Evolutionary conservation across 2,797 vertebrate species (phyloP), one percentile per base, ranked within the genome.

Genomic region (Arctocebus calabarensis): DNA sequence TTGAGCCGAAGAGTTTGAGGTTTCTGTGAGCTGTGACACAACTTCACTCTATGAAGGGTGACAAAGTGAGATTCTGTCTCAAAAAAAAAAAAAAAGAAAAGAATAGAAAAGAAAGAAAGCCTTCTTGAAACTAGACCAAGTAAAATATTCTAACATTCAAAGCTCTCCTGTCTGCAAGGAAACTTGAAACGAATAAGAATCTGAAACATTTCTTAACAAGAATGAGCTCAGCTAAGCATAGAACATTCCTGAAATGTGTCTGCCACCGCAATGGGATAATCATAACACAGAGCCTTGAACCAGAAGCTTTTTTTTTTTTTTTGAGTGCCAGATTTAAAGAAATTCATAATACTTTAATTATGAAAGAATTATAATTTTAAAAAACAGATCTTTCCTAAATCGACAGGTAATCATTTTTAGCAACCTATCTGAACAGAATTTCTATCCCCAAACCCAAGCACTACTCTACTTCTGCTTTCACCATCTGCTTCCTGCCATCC

Each of bases 161-260:
- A 91, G 20, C 29, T 93, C 61, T 96, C 75, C 10, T 87, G n/a
- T 87, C 68, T 79, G 64, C 61, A 93, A 91, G 77, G 77, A 97
- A 96, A 83, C 81, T 84, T 95, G 90, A 90, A 95, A 94, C 77
- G 43, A 96, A 34, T 84, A 91, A 75, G 84, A 95, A 93, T 91
- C 59, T 45, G 84, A 95, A 96, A 94, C 94, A 95, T 93, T 97
- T 97, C 73, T 95, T 88, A 94, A 85, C 64, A 88, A 73, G 64
- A 97, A 95, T 93, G 88, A 96, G 62, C 64, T 96, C 95, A 94
- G 90, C 73, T 94, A 64, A 95, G 70, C 52, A 90, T 10, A 95
- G 95, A 95, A 94, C 96, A 93, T 97, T 95, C 89, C 64, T 95
- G 59, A 97, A 55, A 84, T 37, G 5, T 85, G 88, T 95, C 90